Evolutionary conservation across 1,140 invertebrate genomes (phyloP).

Genomic region (Drosophila ironensis): DNA sequence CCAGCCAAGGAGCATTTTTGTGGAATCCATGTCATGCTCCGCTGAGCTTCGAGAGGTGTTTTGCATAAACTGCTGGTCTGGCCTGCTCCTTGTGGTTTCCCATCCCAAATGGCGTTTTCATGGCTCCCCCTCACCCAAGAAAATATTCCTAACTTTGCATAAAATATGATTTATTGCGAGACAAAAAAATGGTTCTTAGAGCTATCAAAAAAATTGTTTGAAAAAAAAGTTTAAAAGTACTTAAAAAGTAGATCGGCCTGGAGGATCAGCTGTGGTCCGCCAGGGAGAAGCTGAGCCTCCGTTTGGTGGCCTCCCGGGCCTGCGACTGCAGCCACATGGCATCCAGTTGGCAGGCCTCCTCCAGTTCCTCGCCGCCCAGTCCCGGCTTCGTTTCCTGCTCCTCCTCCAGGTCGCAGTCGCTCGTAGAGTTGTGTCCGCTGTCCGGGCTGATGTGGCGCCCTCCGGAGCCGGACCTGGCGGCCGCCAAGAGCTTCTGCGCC

Average conservation of each 20-base stretch:
- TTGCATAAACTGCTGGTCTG: constrained; percentile 50
- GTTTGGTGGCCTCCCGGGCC: constrained; percentile 62
- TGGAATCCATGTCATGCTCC: constrained; percentile 37
- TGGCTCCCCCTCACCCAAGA: constrained; percentile 3
- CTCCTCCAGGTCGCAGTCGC: constrained; percentile 61
- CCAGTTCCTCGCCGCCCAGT: constrained; percentile 47
- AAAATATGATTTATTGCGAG: constrained; percentile 42
- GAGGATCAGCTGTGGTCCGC: constrained; percentile 36
- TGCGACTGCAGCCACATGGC: constrained; percentile 52
- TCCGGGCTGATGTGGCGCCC: constrained; percentile 72
- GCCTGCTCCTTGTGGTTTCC: constrained; percentile 36
- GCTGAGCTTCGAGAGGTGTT: constrained; percentile 50
- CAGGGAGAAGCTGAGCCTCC: constrained; percentile 70
- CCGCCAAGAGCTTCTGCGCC: constrained; percentile 65
- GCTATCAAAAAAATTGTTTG: constrained; percentile 42
- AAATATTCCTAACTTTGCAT: background rate
- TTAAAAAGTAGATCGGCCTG: no score
- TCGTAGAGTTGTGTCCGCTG: constrained; percentile 77
- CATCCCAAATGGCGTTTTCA: constrained; percentile 32
- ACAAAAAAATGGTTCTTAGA: constrained; percentile 22
- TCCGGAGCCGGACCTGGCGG: constrained; percentile 41
- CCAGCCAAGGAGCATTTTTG: no score
- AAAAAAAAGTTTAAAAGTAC: constrained; percentile 33
- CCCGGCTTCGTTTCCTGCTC: constrained; percentile 1
- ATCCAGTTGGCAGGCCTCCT: constrained; percentile 52